Evolutionary conservation across 2,888 invertebrate species (phyloP), one percentile per base, ranked within the genome.

Genomic region (Unio delphinus): DNA sequence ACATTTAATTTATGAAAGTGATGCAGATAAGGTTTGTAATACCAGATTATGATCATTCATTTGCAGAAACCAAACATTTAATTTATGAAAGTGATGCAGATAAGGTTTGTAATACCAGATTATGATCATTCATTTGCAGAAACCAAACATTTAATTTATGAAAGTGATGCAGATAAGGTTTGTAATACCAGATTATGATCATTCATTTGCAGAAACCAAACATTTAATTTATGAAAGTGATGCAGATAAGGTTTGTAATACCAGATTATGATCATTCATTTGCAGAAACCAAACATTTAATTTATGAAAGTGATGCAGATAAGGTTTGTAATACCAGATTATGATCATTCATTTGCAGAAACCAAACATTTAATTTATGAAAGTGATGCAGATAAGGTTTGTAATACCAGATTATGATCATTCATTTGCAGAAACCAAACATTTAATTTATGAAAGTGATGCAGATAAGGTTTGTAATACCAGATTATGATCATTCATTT

Each of bases 51-150:
- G 98, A 99, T 91, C 98, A 98, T 91, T 96, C 98, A 0, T 96
- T 96, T 87, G 97, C 98, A 1, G 99, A 99, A 91, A 95, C 98
- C 11, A 94, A 95, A 72, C 99, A 99, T 91, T 92, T 99, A 63
- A 94, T 99, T 78, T 96, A 95, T 90, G 97, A 98, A 90, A 95
- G 98, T 0, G 99, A 99, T 90, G 91, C 92, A 0, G 95, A 99
- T 91, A 94, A 94, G 89, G 91, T n/a, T n/a, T n/a, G n/a, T n/a
- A n/a, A n/a, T n/a, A 1, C 93, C 95, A 0, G 97, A 98, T 90
- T 99, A 97, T 90, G 98, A 99, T 91, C 98, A 98, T 91, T 96
- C 98, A 0, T 96, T 96, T 87, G 97, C 98, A 1, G 99, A 99
- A 91, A 95, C 98, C 11, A 94, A 95, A 72, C 99, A 99, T 91